Evolutionary conservation across 2,888 invertebrate species (phyloP), one percentile per base, ranked within the genome.

Genomic region (Sphinx pinastri): DNA sequence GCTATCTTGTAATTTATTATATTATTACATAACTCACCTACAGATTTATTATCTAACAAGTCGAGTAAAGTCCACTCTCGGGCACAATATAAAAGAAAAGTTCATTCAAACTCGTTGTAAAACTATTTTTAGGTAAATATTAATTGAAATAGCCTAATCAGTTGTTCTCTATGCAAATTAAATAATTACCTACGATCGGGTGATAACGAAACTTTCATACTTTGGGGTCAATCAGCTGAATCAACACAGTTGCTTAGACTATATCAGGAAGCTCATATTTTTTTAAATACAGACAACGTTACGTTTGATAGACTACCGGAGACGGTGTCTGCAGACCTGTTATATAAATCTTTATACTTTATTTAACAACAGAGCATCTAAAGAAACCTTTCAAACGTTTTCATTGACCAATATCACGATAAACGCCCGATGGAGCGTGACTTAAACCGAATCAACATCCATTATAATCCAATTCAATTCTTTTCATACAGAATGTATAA

Each of bases 381-480:
- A 49, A 49, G 47, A 63, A 63, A 63, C 49, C 49, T 49, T 68
- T 58, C 58, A 47, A 58, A 49, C 57, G 57, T 57, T 68, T 58
- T 49, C 47, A 68, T 68, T 58, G 68, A 31, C 19, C 49, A 58
- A 67, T 38, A 68, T 47, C 45, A 55, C 57, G 68, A 57, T 10
- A 14, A 13, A 31, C 63, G 5, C 7, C 14, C 38, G 19, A 19
- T 16, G 47, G 58, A 47, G 68, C 47, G n/a, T 70, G 47, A 63
- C 63, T 63, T 57, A 57, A 55, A 45, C 38, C 54, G 38, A 63
- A 47, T 66, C 47, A 66, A 70, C 16, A 57, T 16, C 54, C 57
- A 57, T 70, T 70, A 63, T 55, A 25, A 66, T 49, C 63, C 14
- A 54, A 63, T 55, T 69, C n/a, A 57, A 68, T 14, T 57, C 14